Conservation (phyloP, 2,797 vertebrate genomes). For the Bovichtus diacanthus region DNA sequence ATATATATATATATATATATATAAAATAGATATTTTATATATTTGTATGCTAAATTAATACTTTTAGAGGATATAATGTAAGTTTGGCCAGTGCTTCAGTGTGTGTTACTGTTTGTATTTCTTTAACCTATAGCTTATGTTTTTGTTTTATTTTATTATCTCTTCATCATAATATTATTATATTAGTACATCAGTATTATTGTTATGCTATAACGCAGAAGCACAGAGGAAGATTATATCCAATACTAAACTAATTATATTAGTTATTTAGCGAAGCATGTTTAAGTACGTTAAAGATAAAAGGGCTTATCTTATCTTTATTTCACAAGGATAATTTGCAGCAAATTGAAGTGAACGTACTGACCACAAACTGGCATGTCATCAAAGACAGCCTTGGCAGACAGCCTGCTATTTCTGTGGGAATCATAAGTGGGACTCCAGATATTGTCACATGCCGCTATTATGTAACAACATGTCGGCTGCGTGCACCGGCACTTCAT, state of each 20-base stretch:
- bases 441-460: constrained; percentile 67
- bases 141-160: not conserved
- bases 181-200: not conserved
- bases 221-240: no score
- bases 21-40: not conserved
- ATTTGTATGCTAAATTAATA: not conserved
- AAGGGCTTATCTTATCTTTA: not conserved
- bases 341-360: not conserved
- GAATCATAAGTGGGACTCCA: constrained; percentile 47
- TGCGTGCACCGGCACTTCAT: constrained; percentile 49
- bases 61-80: not conserved
- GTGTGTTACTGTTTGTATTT: not conserved
- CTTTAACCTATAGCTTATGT: not conserved
- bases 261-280: not conserved
- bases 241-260: not conserved
- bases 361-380: not conserved
- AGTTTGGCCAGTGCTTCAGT: not conserved
- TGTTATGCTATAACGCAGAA: not conserved
- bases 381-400: constrained; percentile 16
- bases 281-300: not conserved
- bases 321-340: not conserved
- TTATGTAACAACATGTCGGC: constrained; percentile 77
- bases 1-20: no score
- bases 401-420: constrained; percentile 16
- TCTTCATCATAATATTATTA: not conserved